These are phyloP conservation scores for Oenanthe melanoleuca DNA, from an alignment of 2,113 vertebrate genomes.

Conservation along the genomic window DNA sequence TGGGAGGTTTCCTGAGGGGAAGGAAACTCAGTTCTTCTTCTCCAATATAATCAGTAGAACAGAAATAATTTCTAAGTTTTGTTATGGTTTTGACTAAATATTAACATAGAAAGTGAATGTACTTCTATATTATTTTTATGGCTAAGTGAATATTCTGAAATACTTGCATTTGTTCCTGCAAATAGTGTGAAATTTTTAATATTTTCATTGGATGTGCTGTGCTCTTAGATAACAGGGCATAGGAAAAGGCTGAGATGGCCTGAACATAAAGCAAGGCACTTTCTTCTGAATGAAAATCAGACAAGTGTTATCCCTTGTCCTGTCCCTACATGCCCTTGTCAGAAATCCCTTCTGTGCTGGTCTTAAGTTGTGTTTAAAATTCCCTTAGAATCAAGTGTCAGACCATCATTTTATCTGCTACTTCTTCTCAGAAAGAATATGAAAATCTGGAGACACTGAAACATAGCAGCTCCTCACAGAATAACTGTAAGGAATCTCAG, in stretches of 20 bases:
- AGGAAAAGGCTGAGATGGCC: background rate
- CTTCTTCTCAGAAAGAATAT: background rate
- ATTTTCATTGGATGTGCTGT: background rate
- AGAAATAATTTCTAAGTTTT: background rate
- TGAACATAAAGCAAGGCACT: background rate
- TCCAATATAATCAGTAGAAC: background rate
- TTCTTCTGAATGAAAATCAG: background rate
- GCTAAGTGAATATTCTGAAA: constrained; percentile 2
- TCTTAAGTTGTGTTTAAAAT: background rate
- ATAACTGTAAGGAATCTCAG: background rate
- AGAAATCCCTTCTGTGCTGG: background rate
- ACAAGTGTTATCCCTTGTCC: background rate
- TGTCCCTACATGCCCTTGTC: background rate
- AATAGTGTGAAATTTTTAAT: background rate
- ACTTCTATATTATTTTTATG: background rate
- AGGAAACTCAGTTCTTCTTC: background rate
- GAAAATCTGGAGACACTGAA: background rate
- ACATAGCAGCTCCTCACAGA: background rate
- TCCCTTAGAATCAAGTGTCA: background rate
- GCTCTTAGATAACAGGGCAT: background rate
- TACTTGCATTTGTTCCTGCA: background rate
- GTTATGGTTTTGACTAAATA: background rate
- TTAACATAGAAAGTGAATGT: background rate
- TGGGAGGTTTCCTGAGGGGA: background rate
- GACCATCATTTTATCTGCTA: background rate